Evolutionary conservation across 2,888 invertebrate species (phyloP).

Genomic region (Catocala nupta): DNA sequence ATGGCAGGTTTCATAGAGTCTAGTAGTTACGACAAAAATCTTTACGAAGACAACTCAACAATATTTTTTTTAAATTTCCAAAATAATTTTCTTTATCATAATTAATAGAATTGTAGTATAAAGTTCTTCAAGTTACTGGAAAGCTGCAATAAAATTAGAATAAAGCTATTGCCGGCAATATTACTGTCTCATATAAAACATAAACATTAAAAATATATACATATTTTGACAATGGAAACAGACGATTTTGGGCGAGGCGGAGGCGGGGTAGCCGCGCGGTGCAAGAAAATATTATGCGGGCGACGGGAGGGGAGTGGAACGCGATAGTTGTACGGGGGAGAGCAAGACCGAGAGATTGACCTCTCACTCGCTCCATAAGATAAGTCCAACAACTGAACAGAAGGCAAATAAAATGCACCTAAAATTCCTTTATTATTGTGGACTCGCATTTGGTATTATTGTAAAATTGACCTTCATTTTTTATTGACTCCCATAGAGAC

Average conservation of each 20-base stretch:
- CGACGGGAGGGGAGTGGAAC: constrained; percentile 56
- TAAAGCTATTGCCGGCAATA: no score
- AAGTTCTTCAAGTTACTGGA: no score
- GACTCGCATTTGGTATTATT: constrained; percentile 61
- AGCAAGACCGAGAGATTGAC: constrained; percentile 52
- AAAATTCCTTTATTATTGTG: constrained; percentile 72
- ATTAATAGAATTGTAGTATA: no score
- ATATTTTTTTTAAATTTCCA: no score
- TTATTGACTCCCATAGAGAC: constrained; percentile 42
- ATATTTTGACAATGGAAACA: constrained; percentile 71
- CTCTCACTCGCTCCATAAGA: constrained; percentile 63
- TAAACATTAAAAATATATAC: constrained; percentile 7
- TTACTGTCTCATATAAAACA: not conserved
- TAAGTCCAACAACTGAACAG: constrained; percentile 67
- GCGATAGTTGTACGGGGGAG: constrained; percentile 44
- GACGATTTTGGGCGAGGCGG: constrained; percentile 70
- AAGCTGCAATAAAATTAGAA: no score
- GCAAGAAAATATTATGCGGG: constrained; percentile 76
- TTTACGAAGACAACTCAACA: no score
- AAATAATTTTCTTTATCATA: no score
- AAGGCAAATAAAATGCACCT: constrained; percentile 79
- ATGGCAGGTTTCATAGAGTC: no score
- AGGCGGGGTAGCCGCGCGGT: constrained; percentile 78
- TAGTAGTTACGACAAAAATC: no score
- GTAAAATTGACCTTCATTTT: constrained; percentile 67